These are phyloP conservation scores for Moxostoma hubbsi DNA, from an alignment of 2,797 vertebrate species.

Conservation along the genomic window DNA sequence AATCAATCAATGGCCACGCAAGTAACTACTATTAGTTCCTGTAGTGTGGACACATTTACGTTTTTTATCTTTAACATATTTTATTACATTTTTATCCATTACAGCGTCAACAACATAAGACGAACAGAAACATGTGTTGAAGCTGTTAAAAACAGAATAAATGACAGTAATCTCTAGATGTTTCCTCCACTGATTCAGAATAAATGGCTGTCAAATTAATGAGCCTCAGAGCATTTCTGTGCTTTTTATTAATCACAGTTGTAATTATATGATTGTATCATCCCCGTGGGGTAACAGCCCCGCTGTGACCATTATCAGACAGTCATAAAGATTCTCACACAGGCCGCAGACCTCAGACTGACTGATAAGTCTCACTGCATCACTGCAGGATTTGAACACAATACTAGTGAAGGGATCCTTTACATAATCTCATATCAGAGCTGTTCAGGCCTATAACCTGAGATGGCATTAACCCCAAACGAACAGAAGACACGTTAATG, in stretches of 20 bases:
- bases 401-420: conserved; percentile 7
- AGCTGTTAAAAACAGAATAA: background rate
- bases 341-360: conserved; percentile 16
- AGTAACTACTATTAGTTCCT: too few species aligned
- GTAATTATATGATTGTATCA: conserved; percentile 14
- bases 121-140: too few species aligned
- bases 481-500: background rate
- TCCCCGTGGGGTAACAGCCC: conserved; percentile 1
- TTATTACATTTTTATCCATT: too few species aligned
- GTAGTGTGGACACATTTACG: too few species aligned
- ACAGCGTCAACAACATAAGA: too few species aligned
- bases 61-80: too few species aligned
- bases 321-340: conserved; percentile 7
- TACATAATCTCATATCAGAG: background rate
- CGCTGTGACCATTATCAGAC: conserved; percentile 9
- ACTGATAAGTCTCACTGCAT: background rate
- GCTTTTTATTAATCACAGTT: conserved; percentile 10
- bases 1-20: too few species aligned
- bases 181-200: background rate
- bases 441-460: conserved; percentile 3
- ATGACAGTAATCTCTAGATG: background rate
- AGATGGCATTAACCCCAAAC: conserved; percentile 1
- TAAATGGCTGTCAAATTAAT: background rate
- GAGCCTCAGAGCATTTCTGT: background rate
- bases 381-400: conserved; percentile 22